Conservation (phyloP, 2,113 vertebrate species). For the Ophiodon elongatus region DNA sequence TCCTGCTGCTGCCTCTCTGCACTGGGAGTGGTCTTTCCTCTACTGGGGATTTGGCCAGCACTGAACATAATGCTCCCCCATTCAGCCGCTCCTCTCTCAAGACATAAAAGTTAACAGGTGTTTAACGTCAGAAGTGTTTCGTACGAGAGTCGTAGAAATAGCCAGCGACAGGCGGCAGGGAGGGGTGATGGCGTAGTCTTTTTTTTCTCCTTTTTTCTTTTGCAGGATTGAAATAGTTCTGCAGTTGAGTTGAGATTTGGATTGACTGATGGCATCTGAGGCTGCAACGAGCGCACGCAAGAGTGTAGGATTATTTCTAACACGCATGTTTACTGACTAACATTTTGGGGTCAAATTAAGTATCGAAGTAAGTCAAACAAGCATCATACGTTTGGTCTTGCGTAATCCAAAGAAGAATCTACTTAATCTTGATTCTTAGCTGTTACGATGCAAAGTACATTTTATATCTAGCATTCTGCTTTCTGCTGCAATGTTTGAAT, state of each 20-base stretch:
- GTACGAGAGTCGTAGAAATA: slow-evolving; percentile 67
- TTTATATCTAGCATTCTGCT: background rate
- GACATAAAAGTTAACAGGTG: slow-evolving; percentile 84
- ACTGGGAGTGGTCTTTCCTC: slow-evolving; percentile 80
- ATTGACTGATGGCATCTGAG: slow-evolving; percentile 37
- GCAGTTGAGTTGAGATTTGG: slow-evolving; percentile 40
- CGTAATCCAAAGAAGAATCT: background rate
- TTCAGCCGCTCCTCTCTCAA: slow-evolving; percentile 76
- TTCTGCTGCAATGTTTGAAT: background rate
- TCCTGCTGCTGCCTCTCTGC: slow-evolving; percentile 56
- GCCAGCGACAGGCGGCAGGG: slow-evolving; percentile 71
- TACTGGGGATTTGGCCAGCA: slow-evolving; percentile 77
- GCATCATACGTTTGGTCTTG: background rate
- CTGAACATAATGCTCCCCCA: slow-evolving; percentile 73
- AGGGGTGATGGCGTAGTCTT: slow-evolving; percentile 36
- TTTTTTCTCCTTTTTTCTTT: slow-evolving; percentile 26
- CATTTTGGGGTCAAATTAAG: slow-evolving; percentile 6
- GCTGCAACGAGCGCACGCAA: slow-evolving; percentile 36
- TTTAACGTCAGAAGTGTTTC: slow-evolving; percentile 80
- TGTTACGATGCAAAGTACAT: background rate
- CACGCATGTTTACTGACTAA: slow-evolving; percentile 3
- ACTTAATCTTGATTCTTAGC: background rate
- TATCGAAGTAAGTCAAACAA: slow-evolving; percentile 12
- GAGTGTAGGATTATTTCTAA: slow-evolving; percentile 1
- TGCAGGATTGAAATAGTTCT: slow-evolving; percentile 52